These are phyloP conservation scores for Margarornis squamiger DNA, from an alignment of 2,797 vertebrate species.

Conservation along the genomic window DNA sequence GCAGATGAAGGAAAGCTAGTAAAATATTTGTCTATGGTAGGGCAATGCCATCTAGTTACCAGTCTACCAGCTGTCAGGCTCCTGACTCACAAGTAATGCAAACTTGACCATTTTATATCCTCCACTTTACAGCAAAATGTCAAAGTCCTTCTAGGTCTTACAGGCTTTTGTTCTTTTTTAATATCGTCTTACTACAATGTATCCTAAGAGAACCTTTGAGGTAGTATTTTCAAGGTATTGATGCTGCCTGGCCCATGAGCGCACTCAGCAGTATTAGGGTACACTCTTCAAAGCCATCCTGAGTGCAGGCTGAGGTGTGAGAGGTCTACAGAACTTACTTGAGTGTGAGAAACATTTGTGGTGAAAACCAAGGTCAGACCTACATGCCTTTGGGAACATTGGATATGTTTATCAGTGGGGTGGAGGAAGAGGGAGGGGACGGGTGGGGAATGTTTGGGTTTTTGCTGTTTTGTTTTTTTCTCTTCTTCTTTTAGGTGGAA, in stretches of 20 bases:
- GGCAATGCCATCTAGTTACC: constrained; percentile 24
- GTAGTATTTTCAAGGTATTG: background rate
- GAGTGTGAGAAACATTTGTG: background rate
- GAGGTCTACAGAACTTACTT: constrained; percentile 9
- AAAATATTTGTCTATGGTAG: constrained; percentile 54
- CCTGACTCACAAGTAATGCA: constrained; percentile 7
- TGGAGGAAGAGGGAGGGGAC: background rate
- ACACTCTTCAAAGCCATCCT: background rate
- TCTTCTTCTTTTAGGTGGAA: background rate
- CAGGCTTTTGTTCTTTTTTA: background rate
- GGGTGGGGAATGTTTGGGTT: background rate
- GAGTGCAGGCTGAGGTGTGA: background rate
- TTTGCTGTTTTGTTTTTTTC: background rate
- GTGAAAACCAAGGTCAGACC: constrained; percentile 11
- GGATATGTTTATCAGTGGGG: background rate
- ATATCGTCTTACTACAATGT: background rate
- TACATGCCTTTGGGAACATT: background rate
- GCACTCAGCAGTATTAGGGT: background rate
- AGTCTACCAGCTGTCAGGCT: constrained; percentile 51
- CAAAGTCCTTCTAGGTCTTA: constrained; percentile 19
- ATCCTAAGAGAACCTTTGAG: background rate
- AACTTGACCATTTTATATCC: constrained; percentile 18
- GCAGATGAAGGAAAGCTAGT: background rate
- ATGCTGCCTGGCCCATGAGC: background rate
- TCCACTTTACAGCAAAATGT: background rate